Evolutionary conservation across 2,797 vertebrate species (phyloP).

Genomic region (Lacerta bilineata): DNA sequence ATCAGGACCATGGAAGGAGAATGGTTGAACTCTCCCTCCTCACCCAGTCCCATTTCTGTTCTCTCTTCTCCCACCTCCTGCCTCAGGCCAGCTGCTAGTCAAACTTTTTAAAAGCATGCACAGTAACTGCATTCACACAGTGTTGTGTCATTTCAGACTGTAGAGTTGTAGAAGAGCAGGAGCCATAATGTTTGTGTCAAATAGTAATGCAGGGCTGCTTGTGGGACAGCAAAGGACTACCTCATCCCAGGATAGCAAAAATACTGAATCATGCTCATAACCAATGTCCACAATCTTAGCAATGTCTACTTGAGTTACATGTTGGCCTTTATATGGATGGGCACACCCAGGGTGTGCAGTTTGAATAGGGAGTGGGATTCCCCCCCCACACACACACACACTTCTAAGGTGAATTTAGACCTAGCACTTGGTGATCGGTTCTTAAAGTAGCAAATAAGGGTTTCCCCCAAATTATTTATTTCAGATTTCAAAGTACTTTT

Average conservation of each 20-base stretch:
- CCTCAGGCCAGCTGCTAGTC: background rate
- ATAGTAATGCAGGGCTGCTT: accelerated
- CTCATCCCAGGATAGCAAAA: conserved; percentile 21
- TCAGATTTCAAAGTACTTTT: background rate
- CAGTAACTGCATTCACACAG: background rate
- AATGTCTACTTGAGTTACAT: conserved; percentile 3
- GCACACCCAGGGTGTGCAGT: accelerated
- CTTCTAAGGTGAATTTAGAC: background rate
- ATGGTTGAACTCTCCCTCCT: background rate
- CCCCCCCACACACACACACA: background rate
- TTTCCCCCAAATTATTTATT: background rate
- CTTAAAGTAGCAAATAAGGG: background rate
- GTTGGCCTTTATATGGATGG: conserved; percentile 38
- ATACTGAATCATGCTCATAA: background rate
- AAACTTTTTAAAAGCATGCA: background rate
- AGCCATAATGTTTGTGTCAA: background rate
- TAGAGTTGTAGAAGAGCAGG: accelerated
- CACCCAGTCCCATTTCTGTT: background rate
- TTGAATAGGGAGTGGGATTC: background rate
- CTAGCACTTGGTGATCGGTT: background rate
- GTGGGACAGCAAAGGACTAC: background rate
- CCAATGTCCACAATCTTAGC: background rate
- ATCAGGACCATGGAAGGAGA: background rate
- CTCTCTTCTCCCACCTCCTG: background rate
- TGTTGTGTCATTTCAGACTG: accelerated